phyloP scores from a whole-genome alignment of 2,888 invertebrate genomes.

The Chymomyza caudatula region DNA sequence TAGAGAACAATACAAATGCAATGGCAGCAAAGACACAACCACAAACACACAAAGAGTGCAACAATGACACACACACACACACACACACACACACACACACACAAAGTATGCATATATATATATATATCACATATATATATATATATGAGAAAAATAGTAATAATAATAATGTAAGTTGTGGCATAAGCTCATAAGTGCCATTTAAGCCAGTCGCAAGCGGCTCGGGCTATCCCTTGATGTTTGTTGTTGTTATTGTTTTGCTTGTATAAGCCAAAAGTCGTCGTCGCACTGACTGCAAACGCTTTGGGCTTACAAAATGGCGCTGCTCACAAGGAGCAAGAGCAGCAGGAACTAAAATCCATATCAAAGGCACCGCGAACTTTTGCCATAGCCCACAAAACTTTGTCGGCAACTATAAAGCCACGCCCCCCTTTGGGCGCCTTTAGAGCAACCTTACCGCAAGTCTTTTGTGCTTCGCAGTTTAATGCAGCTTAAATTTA shows the following conservation, averaged over 20 bases:
- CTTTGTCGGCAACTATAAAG: slow-evolving; percentile 49
- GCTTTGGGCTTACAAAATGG: slow-evolving; percentile 52
- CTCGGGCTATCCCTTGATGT: slow-evolving; percentile 14
- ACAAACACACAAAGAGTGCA: neutral
- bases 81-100: slow-evolving; percentile 9
- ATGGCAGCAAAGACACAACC: neutral
- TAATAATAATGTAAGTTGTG: slow-evolving; percentile 72
- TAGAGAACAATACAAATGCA: slow-evolving; percentile 20
- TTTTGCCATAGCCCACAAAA: slow-evolving; percentile 56
- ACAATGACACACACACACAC: slow-evolving; percentile 1
- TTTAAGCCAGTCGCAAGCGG: slow-evolving; percentile 55
- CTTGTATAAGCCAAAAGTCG: slow-evolving; percentile 44
- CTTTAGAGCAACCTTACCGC: neutral
- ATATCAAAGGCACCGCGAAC: slow-evolving; percentile 66
- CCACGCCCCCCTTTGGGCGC: no score
- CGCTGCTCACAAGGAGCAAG: slow-evolving; percentile 39
- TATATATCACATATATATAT: neutral
- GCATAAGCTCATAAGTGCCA: slow-evolving; percentile 72
- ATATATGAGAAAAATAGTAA: slow-evolving; percentile 4
- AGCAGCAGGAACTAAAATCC: slow-evolving; percentile 65
- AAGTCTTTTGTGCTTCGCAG: slow-evolving; percentile 47
- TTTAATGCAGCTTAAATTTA: slow-evolving; percentile 75
- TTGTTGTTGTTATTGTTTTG: slow-evolving; percentile 19
- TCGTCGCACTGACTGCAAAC: neutral
- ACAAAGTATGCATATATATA: no score